A percentile compares a stretch with the other conserved stretches of the same genome.
These are phyloP conservation scores for Thymelicus acteon DNA, from an alignment of 2,888 invertebrate species.

Conservation along the genomic window DNA sequence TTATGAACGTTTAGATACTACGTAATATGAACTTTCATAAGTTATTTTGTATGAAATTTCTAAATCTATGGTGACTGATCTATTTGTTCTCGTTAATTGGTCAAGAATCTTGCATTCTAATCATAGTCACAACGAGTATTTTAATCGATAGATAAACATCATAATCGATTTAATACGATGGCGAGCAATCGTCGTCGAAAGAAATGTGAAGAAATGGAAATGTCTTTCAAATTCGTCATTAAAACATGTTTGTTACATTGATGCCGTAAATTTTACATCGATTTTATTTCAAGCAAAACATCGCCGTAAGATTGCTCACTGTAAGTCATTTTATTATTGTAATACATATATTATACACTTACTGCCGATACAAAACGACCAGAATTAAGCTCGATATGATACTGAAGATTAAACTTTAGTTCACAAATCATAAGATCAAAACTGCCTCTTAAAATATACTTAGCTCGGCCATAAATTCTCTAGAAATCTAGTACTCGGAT, in stretches of 20 bases:
- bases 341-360: neutral
- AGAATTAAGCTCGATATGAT: neutral
- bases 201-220: neutral
- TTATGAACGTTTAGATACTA: too few species aligned
- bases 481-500: slow-evolving; percentile 11
- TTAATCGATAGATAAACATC: too few species aligned
- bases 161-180: neutral
- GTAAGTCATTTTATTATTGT: neutral
- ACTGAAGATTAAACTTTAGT: neutral
- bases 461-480: neutral
- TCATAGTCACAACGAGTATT: too few species aligned
- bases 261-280: too few species aligned
- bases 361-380: neutral
- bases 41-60: too few species aligned
- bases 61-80: too few species aligned
- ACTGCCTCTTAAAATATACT: slow-evolving; percentile 9
- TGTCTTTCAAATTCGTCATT: too few species aligned
- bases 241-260: too few species aligned
- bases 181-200: neutral
- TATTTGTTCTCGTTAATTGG: too few species aligned
- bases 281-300: neutral
- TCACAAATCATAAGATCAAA: slow-evolving; percentile 12
- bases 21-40: too few species aligned
- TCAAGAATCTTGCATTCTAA: too few species aligned
- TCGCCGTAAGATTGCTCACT: neutral